Percentiles rank a stretch among this genome's conserved stretches.
Evolutionary conservation across 2,888 invertebrate genomes (phyloP).

Genomic region (Agrilus cyanescens): DNA sequence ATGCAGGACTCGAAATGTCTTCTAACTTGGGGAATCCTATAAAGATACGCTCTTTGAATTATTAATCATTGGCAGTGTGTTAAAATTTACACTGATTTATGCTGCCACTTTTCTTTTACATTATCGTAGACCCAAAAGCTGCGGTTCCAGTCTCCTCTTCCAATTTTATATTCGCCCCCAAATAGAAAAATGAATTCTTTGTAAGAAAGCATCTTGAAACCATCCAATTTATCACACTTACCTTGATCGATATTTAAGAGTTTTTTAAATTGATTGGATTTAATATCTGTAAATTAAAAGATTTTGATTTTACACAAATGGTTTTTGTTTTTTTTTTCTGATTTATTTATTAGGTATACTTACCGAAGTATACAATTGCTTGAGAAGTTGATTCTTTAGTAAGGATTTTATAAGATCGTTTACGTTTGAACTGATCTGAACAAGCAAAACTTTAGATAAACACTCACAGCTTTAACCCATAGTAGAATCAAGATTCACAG

Average conservation of each 20-base stretch:
- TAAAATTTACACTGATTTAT: constrained; percentile 21
- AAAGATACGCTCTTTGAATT: constrained; percentile 6
- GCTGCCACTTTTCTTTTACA: constrained; percentile 26
- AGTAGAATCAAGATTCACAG: too few relatives aligned
- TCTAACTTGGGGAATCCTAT: constrained; percentile 25
- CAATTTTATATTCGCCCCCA: constrained; percentile 29
- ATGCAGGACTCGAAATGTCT: constrained; percentile 31
- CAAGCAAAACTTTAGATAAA: too few relatives aligned
- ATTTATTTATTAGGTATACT: constrained; percentile 2
- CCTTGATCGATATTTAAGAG: constrained; percentile 14
- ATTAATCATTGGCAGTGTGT: neutral
- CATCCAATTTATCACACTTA: constrained; percentile 20
- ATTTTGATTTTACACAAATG: neutral
- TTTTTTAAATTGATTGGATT: constrained; percentile 9
- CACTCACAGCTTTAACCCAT: too few relatives aligned
- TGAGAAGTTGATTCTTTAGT: constrained; percentile 8
- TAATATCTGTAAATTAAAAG: constrained; percentile 9
- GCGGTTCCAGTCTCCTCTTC: constrained; percentile 28
- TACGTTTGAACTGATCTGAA: constrained; percentile 17
- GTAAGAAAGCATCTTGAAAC: constrained; percentile 25
- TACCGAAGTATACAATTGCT: constrained; percentile 17
- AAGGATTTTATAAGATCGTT: constrained; percentile 15
- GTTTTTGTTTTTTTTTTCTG: neutral
- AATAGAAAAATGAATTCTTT: constrained; percentile 29
- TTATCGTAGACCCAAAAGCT: constrained; percentile 29